Evolutionary conservation across 2,888 invertebrate genomes (phyloP).

Genomic region (Scrobipalpa atriplicella): DNA sequence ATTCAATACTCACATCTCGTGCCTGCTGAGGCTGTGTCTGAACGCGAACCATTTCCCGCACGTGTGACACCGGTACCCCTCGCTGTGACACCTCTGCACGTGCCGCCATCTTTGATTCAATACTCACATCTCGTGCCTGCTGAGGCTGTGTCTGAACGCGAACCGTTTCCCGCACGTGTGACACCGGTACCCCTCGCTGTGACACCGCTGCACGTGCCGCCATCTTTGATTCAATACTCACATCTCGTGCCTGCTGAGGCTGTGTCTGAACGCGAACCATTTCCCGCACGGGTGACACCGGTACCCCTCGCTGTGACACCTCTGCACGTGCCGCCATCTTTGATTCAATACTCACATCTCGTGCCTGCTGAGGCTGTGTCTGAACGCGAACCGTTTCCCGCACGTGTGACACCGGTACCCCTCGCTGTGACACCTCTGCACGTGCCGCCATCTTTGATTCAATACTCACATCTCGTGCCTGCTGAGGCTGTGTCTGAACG

Average conservation of each 20-base stretch:
- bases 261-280: constrained; percentile 59
- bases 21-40: constrained; percentile 51
- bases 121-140: constrained; percentile 61
- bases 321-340: constrained; percentile 63
- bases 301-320: constrained; percentile 55
- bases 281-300: constrained; percentile 59
- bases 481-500: constrained; percentile 54
- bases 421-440: constrained; percentile 56
- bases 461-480: constrained; percentile 65
- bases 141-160: constrained; percentile 52
- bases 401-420: constrained; percentile 57
- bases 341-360: too few relatives aligned
- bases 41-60: constrained; percentile 64
- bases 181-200: constrained; percentile 60
- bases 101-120: constrained; percentile 65
- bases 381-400: constrained; percentile 61
- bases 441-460: constrained; percentile 62
- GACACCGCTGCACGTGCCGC: constrained; percentile 59
- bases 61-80: constrained; percentile 54
- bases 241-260: constrained; percentile 58
- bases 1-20: too few relatives aligned
- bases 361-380: constrained; percentile 54
- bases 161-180: constrained; percentile 58
- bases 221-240: constrained; percentile 58
- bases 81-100: constrained; percentile 54